These are phyloP conservation scores for Littorina saxatilis DNA, from an alignment of 1,140 invertebrate species.

Conservation along the genomic window DNA sequence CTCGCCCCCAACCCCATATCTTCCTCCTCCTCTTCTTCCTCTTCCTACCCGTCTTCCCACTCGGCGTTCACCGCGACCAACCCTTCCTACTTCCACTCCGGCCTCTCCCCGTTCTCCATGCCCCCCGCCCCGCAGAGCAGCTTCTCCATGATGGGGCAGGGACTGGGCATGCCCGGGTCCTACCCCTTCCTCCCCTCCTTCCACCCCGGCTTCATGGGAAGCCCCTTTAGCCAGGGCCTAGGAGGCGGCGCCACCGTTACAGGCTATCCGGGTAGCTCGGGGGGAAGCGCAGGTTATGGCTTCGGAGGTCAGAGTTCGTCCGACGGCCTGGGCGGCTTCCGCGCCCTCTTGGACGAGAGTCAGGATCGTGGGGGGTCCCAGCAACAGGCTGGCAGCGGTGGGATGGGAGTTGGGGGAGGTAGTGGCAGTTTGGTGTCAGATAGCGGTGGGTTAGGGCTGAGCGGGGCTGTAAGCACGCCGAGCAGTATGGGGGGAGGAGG, in stretches of 20 bases:
- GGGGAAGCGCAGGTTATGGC: not conserved
- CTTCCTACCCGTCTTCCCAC: conserved; percentile 27
- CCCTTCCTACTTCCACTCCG: conserved; percentile 26
- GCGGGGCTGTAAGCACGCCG: not conserved
- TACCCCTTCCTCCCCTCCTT: conserved; percentile 34
- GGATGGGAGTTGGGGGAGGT: not conserved
- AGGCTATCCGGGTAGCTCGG: not conserved
- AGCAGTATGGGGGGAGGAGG: not conserved
- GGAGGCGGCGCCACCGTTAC: not conserved
- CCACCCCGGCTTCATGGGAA: conserved; percentile 33
- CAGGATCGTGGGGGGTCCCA: not conserved
- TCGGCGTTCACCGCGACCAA: conserved; percentile 34
- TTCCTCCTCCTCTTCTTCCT: conserved; percentile 12
- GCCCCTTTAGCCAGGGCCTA: conserved; percentile 18
- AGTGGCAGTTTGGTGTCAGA: not conserved
- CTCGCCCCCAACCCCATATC: too few species aligned
- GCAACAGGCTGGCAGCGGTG: not conserved
- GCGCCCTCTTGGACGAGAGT: conserved; percentile 26
- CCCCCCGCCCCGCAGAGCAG: conserved; percentile 21
- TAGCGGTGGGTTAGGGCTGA: not conserved
- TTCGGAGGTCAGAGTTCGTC: conserved; percentile 16
- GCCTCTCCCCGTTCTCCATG: conserved; percentile 25
- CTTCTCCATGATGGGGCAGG: conserved; percentile 30
- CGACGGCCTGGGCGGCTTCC: conserved; percentile 27
- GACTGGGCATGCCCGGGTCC: conserved; percentile 24